Conservation (phyloP, 2,888 invertebrate genomes). For the Dicyrtoma fusca region DNA sequence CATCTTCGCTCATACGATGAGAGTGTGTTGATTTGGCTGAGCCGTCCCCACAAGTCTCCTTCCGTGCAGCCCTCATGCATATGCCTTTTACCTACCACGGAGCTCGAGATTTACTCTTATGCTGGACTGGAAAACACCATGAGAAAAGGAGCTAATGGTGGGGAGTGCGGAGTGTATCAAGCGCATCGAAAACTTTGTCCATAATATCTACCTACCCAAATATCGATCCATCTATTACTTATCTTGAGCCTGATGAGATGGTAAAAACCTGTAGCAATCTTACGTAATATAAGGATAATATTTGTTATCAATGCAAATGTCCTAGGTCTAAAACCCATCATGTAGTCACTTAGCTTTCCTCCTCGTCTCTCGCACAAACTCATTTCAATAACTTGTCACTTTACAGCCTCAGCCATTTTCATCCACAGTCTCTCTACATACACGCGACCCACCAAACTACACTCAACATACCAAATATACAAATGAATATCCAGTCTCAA, state of each 20-base stretch:
- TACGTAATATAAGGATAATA: conserved; percentile 16
- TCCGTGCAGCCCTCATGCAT: too few relatives aligned
- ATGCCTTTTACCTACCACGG: neutral
- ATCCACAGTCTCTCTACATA: too few relatives aligned
- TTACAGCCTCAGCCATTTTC: neutral
- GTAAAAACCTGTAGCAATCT: conserved; percentile 26
- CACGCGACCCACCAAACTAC: too few relatives aligned
- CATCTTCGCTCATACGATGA: neutral
- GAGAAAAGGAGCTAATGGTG: conserved; percentile 14
- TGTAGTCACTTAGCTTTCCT: neutral
- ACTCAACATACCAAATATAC: too few relatives aligned
- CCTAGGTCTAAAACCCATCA: conserved; percentile 6
- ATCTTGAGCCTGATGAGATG: conserved; percentile 19
- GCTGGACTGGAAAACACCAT: conserved; percentile 16
- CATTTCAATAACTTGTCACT: conserved; percentile 18
- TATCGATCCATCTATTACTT: conserved; percentile 23
- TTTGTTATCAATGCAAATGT: conserved; percentile 20
- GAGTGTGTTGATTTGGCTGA: neutral
- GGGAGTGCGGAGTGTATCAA: conserved; percentile 20
- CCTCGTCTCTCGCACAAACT: conserved; percentile 8
- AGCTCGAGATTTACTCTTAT: conserved; percentile 13
- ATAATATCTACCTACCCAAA: conserved; percentile 2
- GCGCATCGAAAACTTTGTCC: conserved; percentile 27
- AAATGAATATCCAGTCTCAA: too few relatives aligned
- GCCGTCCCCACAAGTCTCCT: neutral